Percentiles rank a stretch among this genome's conserved stretches.
These are phyloP conservation scores for Chironomus tentans DNA, from an alignment of 2,888 invertebrate species.

Conservation along the genomic window DNA sequence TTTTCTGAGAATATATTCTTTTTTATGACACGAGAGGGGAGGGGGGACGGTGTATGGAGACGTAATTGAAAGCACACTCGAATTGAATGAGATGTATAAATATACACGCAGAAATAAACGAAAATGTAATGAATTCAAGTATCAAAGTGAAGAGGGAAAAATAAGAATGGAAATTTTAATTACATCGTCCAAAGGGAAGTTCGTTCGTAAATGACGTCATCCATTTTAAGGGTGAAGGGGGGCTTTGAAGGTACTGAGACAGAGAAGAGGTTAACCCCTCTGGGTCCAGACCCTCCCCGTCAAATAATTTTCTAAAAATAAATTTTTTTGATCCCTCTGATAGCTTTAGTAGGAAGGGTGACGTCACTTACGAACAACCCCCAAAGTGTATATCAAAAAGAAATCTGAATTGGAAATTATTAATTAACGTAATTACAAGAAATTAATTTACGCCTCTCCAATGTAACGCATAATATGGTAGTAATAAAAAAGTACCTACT, in stretches of 20 bases:
- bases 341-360: no score
- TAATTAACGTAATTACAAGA: constrained; percentile 6
- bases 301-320: no score
- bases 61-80: background rate
- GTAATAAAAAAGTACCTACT: background rate
- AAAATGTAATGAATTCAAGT: background rate
- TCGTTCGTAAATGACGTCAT: background rate
- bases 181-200: background rate
- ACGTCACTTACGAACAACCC: background rate
- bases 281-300: no score
- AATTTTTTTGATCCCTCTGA: no score
- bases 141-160: background rate
- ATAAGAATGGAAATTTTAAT: constrained; percentile 1
- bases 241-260: no score
- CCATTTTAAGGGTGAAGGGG: no score
- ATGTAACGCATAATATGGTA: background rate
- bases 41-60: background rate
- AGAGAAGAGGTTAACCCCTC: no score
- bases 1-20: background rate
- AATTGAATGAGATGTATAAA: background rate
- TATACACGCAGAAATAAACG: no score
- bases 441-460: constrained; percentile 1
- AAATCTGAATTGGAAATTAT: constrained; percentile 6
- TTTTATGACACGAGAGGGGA: background rate
- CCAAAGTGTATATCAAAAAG: background rate